These are phyloP conservation scores for Phymastichus coffea DNA, from an alignment of 1,140 invertebrate genomes.

Conservation along the genomic window DNA sequence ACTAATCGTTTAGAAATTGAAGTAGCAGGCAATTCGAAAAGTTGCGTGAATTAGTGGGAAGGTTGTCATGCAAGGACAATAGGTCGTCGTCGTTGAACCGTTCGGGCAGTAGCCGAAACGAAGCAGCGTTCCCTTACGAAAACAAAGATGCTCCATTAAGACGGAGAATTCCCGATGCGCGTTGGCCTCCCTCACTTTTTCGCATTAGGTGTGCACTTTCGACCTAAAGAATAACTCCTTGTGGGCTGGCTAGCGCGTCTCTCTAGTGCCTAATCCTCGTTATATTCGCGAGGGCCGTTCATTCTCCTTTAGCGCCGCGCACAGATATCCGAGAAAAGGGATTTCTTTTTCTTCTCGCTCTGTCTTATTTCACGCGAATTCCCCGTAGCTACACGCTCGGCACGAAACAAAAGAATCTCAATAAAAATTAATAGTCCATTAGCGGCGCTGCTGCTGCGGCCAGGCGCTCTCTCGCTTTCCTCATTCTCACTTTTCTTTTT, in stretches of 20 bases:
- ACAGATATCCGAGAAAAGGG: too few species aligned
- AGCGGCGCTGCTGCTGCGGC: not conserved
- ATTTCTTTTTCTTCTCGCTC: not conserved
- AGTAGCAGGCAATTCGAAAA: too few species aligned
- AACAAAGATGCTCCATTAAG: too few species aligned
- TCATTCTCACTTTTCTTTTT: too few species aligned
- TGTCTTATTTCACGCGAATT: not conserved
- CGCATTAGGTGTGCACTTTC: not conserved
- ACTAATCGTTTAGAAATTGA: too few species aligned
- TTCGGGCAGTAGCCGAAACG: too few species aligned
- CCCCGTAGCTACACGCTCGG: not conserved
- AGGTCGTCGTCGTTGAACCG: too few species aligned
- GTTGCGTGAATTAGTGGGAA: too few species aligned
- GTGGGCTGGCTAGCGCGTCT: not conserved
- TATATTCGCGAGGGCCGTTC: slow-evolving; percentile 10
- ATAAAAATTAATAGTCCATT: slow-evolving; percentile 23
- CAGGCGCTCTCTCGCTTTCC: not conserved
- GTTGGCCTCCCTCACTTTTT: not conserved
- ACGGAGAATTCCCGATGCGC: too few species aligned
- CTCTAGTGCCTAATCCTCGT: slow-evolving; percentile 18
- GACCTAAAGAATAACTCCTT: slow-evolving; percentile 6
- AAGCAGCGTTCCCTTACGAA: too few species aligned
- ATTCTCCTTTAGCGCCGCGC: slow-evolving; percentile 2
- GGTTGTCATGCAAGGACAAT: too few species aligned
- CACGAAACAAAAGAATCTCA: not conserved